phyloP scores from a whole-genome alignment of 2,113 vertebrate genomes.

The Trochalopteron elliotii region DNA sequence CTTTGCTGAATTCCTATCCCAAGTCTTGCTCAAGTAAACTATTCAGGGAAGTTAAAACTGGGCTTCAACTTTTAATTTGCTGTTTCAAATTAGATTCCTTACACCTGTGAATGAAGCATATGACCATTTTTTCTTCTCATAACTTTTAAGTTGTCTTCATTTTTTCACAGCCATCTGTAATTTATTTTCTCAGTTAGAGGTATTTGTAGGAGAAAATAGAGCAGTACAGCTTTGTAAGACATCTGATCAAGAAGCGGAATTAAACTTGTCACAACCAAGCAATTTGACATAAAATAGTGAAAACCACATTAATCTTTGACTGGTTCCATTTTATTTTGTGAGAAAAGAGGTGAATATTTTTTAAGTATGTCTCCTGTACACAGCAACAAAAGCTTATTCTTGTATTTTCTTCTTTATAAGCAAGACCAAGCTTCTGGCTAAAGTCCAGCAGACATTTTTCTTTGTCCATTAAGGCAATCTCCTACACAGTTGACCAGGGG shows the following conservation, averaged over 20 bases:
- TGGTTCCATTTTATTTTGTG: neutral
- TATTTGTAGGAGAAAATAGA: neutral
- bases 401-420: conserved; percentile 25
- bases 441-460: conserved; percentile 62
- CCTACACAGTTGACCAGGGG: conserved; percentile 69
- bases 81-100: neutral
- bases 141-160: neutral
- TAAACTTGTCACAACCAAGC: conserved; percentile 9
- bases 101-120: neutral
- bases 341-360: neutral
- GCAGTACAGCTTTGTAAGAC: neutral
- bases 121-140: neutral
- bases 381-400: neutral
- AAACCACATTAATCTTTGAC: neutral
- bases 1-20: neutral
- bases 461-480: conserved; percentile 63
- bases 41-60: neutral
- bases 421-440: conserved; percentile 61
- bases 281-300: conserved; percentile 6
- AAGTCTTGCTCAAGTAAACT: neutral
- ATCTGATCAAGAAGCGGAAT: neutral
- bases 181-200: neutral
- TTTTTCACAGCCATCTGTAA: neutral
- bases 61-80: neutral
- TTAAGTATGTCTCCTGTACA: neutral